Evolutionary conservation across 2,888 invertebrate species (phyloP), one percentile per base, ranked within the genome.

Genomic region (Protodeltote pygarga): DNA sequence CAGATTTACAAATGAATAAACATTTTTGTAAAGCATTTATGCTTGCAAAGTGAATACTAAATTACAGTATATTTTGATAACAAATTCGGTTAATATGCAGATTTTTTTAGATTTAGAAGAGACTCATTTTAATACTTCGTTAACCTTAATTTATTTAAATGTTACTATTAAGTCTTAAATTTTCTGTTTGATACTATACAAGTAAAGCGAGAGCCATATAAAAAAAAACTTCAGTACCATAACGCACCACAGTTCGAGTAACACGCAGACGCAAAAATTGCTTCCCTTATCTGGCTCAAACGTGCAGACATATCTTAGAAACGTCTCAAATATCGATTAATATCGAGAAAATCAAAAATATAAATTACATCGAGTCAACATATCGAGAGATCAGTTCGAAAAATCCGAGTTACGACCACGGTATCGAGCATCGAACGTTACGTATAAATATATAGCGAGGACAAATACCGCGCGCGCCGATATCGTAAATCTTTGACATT

Each of bases 401-500:
- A 66, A 79, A 79, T 80, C 74, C 77, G 75, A 66, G 69, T 68
- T 58, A 64, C 70, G 57, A 64, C 54, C 45, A 39, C 29, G 45
- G 52, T 58, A 66, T 66, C 54, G 48, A 42, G 45, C 48, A 53
- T 70, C 75, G 75, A 60, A 58, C 65, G 70, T 68, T 71, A 71
- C 75, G 32, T 35, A 51, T 21, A 28, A 16, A 32, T 32, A 13
- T 29, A 47, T 33, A 72, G 68, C 61, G 65, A 66, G 71, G 49
- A 65, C 58, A 63, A 69, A 69, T 68, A 61, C 69, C 68, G 61
- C 63, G 66, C 61, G 61, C 63, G 57, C 46, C 64, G 76, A 75
- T 78, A 81, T 81, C 81, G 80, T 81, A 79, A 77, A 83, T 81
- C 79, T 79, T 61, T 46, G 54, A 75, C 80, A 82, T 83, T 83